Conservation (phyloP, 2,113 vertebrate species). For the Garra rufa region DNA sequence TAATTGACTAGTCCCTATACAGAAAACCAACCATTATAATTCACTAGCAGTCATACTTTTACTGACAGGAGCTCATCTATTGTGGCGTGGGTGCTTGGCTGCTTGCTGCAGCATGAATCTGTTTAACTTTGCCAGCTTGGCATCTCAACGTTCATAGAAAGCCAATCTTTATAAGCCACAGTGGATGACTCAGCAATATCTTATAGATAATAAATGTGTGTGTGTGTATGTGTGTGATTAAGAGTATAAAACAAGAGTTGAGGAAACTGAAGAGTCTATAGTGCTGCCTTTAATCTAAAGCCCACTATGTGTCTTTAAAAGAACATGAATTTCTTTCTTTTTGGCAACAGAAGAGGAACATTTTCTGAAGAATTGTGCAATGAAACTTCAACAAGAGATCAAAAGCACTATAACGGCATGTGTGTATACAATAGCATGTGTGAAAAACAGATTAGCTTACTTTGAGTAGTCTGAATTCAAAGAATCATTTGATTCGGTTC, state of each 20-base stretch:
- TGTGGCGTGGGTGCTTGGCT: conserved; percentile 2
- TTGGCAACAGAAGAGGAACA: background rate
- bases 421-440: too few species aligned
- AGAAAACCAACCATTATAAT: background rate
- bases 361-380: background rate
- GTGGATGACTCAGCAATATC: conserved; percentile 11
- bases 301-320: background rate
- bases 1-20: background rate
- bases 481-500: too few species aligned
- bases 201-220: background rate
- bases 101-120: background rate
- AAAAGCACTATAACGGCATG: too few species aligned
- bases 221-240: background rate
- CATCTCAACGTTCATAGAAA: background rate
- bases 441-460: too few species aligned
- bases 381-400: background rate
- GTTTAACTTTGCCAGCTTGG: conserved; percentile 12
- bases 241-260: background rate
- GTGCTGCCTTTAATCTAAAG: conserved; percentile 4
- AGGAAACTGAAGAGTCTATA: background rate
- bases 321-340: background rate
- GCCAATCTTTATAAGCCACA: background rate
- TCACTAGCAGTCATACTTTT: background rate
- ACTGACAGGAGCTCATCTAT: background rate
- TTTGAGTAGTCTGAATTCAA: too few species aligned